Conservation (phyloP, 92 coral and sea anemone species). For the Galaxea fascicularis region DNA sequence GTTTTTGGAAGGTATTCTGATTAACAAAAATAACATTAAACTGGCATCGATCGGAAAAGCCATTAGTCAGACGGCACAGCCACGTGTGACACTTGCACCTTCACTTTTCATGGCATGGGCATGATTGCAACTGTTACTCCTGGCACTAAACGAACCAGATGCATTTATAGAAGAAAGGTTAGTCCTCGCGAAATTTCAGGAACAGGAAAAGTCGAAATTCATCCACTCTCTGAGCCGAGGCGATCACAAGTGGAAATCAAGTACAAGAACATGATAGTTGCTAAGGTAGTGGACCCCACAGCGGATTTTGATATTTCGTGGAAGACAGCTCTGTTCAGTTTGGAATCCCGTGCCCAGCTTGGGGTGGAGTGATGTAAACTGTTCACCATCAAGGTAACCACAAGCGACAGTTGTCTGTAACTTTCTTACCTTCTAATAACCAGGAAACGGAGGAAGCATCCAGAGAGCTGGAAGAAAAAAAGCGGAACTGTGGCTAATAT, state of each 20-base stretch:
- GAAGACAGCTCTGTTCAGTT: constrained; percentile 63
- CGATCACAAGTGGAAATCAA: constrained; percentile 44
- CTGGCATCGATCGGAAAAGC: constrained; percentile 18
- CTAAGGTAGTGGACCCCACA: constrained; percentile 48
- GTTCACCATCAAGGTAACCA: constrained; percentile 33
- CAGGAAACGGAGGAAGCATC: no score
- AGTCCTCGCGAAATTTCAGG: constrained; percentile 38
- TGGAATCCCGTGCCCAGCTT: constrained; percentile 54
- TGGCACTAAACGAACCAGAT: constrained; percentile 46
- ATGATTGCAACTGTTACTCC: constrained; percentile 68
- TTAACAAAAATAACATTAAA: neutral
- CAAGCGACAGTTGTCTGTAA: constrained; percentile 53
- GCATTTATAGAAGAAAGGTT: constrained; percentile 54
- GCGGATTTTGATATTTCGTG: constrained; percentile 61
- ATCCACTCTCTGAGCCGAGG: constrained; percentile 53
- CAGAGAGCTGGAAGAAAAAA: constrained; percentile 31
- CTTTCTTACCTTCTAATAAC: constrained; percentile 68
- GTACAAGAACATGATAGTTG: constrained; percentile 42
- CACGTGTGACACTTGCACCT: constrained; percentile 55
- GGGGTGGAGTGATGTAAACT: constrained; percentile 69
- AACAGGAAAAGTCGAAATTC: constrained; percentile 56
- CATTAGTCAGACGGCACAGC: constrained; percentile 36
- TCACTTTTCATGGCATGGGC: constrained; percentile 77
- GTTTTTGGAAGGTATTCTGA: neutral
- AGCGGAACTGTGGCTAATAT: no score